These are phyloP conservation scores for Diuraphis noxia DNA, from an alignment of 1,140 invertebrate species.

Conservation along the genomic window DNA sequence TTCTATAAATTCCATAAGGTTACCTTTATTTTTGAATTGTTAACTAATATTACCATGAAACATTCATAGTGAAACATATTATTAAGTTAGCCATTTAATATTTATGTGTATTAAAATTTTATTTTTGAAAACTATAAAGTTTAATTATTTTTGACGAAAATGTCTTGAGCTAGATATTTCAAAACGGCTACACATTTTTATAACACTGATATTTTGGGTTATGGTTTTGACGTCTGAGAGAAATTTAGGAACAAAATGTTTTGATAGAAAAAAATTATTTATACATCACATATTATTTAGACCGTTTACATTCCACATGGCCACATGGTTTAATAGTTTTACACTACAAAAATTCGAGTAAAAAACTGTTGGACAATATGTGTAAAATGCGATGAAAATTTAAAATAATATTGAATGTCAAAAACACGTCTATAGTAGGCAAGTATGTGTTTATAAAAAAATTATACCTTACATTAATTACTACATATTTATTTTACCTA, in stretches of 20 bases:
- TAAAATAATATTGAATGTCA: conserved; percentile 7
- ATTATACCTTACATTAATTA: neutral
- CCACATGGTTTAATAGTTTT: neutral
- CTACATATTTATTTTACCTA: neutral
- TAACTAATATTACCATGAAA: neutral
- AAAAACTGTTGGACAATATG: neutral
- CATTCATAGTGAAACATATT: neutral
- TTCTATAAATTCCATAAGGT: neutral
- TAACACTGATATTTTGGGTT: neutral
- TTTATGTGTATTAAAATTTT: neutral
- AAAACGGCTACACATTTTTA: neutral
- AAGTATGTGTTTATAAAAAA: neutral
- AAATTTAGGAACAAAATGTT: conserved; percentile 20
- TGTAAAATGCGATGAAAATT: neutral
- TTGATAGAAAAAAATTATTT: neutral
- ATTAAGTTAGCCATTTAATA: neutral
- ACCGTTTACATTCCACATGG: neutral
- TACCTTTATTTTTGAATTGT: neutral
- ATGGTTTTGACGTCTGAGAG: neutral
- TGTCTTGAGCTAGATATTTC: neutral
- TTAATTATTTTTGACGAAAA: neutral
- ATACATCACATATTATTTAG: neutral
- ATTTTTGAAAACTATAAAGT: neutral
- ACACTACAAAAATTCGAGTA: neutral
- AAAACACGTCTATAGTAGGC: neutral